A percentile compares a stretch with the other conserved stretches of the same genome.
phyloP scores from a whole-genome alignment of 2,797 vertebrate genomes.

The Ceryle rudis region DNA sequence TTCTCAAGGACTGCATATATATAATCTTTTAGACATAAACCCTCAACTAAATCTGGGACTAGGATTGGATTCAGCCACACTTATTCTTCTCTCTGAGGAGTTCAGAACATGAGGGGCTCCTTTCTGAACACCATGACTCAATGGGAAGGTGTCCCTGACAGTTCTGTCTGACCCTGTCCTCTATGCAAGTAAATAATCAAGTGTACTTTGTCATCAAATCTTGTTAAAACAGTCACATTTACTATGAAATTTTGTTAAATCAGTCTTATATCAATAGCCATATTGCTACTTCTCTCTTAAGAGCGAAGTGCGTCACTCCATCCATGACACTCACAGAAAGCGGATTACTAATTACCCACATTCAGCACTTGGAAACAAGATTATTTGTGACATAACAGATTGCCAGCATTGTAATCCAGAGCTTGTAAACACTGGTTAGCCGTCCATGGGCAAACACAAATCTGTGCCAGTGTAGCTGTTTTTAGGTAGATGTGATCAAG shows the following conservation, averaged over 20 bases:
- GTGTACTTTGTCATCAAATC: neutral
- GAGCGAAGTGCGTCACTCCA: neutral
- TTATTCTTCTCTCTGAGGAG: neutral
- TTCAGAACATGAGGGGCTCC: neutral
- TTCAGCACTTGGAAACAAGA: constrained; percentile 23
- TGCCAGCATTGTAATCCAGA: constrained; percentile 50
- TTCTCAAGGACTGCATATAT: neutral
- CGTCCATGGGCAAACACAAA: neutral
- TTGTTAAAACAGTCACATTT: neutral
- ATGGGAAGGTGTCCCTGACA: neutral
- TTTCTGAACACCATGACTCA: neutral
- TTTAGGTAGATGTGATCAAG: neutral
- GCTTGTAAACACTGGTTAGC: constrained; percentile 28
- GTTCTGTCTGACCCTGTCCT: neutral
- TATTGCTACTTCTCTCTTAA: neutral
- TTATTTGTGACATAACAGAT: constrained; percentile 58
- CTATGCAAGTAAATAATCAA: neutral
- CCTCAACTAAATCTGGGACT: neutral
- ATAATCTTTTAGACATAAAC: too few species aligned
- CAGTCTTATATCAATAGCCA: neutral
- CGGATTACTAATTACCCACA: constrained; percentile 35
- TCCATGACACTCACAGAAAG: neutral
- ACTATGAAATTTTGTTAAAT: neutral
- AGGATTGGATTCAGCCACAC: neutral
- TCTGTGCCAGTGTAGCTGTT: constrained; percentile 14